Percentiles rank a stretch among this genome's conserved stretches.
These are phyloP conservation scores for Acrocephalus scirpaceus DNA, from an alignment of 2,797 vertebrate species.

Conservation along the genomic window DNA sequence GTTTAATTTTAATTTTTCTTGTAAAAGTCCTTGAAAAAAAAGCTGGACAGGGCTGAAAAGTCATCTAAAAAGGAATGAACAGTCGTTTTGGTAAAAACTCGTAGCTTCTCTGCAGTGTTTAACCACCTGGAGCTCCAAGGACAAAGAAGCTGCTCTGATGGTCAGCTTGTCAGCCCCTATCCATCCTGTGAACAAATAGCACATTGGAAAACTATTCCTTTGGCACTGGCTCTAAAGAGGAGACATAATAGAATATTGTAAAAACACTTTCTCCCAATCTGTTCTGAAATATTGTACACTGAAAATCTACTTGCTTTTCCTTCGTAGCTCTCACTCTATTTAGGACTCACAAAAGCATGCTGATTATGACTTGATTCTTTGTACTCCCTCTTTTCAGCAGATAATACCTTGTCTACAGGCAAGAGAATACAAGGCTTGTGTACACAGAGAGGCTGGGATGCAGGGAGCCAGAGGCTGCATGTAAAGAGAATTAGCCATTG, in stretches of 20 bases:
- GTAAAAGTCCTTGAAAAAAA: conserved; percentile 15
- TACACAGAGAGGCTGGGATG: background rate
- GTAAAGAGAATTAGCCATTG: background rate
- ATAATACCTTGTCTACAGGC: background rate
- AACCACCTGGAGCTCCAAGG: conserved; percentile 62
- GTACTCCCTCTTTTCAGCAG: background rate
- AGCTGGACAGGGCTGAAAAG: background rate
- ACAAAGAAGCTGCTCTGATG: conserved; percentile 58
- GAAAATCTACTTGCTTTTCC: conserved; percentile 28
- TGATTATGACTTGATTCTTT: conserved; percentile 45
- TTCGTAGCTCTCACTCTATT: background rate
- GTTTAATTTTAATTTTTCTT: background rate
- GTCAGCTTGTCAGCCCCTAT: conserved; percentile 50
- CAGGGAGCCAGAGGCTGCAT: background rate
- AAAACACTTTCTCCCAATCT: conserved; percentile 35
- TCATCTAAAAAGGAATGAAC: conserved; percentile 21
- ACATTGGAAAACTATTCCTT: conserved; percentile 22
- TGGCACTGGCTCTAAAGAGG: conserved; percentile 28
- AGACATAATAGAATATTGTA: conserved; percentile 41
- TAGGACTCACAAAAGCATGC: conserved; percentile 30
- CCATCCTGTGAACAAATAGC: conserved; percentile 59
- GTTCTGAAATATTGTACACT: conserved; percentile 38
- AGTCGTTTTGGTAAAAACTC: conserved; percentile 24
- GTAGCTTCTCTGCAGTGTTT: background rate
- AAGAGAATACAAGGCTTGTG: background rate